These are phyloP conservation scores for Myotis brandtii DNA, from an alignment of 2,113 vertebrate genomes.

Conservation along the genomic window DNA sequence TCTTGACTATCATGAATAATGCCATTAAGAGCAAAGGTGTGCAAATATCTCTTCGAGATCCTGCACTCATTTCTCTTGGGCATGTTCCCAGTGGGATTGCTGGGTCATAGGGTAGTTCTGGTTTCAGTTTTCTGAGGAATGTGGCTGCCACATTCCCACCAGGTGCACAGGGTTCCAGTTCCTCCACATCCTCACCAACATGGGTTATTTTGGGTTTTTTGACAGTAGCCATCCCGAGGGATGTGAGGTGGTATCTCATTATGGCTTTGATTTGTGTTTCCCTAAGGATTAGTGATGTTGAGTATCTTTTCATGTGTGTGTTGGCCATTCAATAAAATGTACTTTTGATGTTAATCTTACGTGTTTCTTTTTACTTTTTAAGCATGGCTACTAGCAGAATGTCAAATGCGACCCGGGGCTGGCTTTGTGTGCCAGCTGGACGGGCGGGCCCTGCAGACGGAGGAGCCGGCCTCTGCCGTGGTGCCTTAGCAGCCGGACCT, in stretches of 20 bases:
- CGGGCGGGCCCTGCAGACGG: background rate
- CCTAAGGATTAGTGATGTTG: background rate
- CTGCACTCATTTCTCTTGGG: background rate
- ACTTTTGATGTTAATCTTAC: background rate
- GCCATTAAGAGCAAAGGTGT: background rate
- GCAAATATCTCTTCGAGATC: background rate
- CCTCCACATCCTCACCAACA: background rate
- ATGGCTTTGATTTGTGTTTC: background rate
- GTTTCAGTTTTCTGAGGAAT: background rate
- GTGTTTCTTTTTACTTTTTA: background rate
- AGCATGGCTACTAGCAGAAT: background rate
- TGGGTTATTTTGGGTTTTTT: background rate
- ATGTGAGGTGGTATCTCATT: background rate
- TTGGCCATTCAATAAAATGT: background rate
- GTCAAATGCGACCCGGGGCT: background rate
- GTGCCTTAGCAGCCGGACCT: background rate
- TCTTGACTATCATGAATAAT: accelerated
- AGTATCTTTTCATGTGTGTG: background rate
- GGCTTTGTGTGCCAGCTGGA: background rate
- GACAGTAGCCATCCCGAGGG: background rate
- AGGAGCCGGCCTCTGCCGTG: background rate
- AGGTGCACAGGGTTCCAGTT: background rate
- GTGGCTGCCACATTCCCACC: background rate
- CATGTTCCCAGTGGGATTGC: background rate
- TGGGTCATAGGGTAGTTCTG: background rate